Evolutionary conservation across 2,797 vertebrate genomes (phyloP), one percentile per base, ranked within the genome.

Genomic region (Myotis pilosus): DNA sequence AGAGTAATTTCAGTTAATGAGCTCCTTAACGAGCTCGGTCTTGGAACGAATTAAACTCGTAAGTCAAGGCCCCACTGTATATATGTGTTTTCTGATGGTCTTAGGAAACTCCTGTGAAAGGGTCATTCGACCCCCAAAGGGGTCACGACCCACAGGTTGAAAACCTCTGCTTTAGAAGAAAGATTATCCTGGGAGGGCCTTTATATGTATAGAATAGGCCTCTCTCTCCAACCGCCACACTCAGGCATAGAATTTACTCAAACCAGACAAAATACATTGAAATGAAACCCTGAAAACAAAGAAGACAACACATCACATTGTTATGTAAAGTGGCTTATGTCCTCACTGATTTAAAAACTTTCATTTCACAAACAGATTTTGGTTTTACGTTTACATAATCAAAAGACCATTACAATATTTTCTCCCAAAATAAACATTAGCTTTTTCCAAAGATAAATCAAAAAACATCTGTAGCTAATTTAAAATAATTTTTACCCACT

Each of bases 401-500:
- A 79, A 82, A 86, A 87, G n/a, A 64, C 11, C 33, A 60, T 87
- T 78, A 69, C 1, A 69, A 36, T 47, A 60, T 47, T 28, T 72
- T 74, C 36, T 12, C 30, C 4, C 3, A 36, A 86, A 87, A n/a
- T 55, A 92, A 93, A 96, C 47, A 74, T 75, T 49, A 74, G 6
- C 5, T 33, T 96, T 92, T 57, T 38, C 13, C 69, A 95, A 83
- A 91, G 69, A 89, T 75, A 82, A 92, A 92, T 92, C 75, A 93
- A 57, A 62, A 88, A 80, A 66, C 11, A 30, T 36, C 76, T 66
- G 28, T 44, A 60, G 47, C 1, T 20, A 47, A 76, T 51, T 86
- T 81, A 91, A 94, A 91, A 82, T 75, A 91, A 60, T 62, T 71
- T 90, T 9, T 60, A 66, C 8, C n/a, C 12, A 79, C 44, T 86